These are phyloP conservation scores for Ips nitidus DNA, from an alignment of 1,140 invertebrate species.

Conservation along the genomic window DNA sequence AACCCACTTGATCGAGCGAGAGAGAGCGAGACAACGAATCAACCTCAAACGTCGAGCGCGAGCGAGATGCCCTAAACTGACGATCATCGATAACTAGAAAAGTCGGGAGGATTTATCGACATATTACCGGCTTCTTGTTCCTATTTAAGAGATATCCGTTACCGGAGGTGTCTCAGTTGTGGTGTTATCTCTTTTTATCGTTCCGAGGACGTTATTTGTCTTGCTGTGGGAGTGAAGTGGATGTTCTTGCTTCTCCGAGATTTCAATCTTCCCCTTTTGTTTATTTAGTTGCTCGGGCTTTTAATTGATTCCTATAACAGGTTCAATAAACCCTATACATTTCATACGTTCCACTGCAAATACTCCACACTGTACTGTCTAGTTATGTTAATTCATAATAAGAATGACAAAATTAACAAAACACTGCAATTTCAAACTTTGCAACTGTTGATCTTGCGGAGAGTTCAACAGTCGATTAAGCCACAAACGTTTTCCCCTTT, in stretches of 20 bases:
- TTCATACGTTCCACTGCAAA: too few species aligned
- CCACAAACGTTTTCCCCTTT: too few species aligned
- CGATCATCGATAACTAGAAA: conserved; percentile 43
- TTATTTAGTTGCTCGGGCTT: not conserved
- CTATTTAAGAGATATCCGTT: conserved; percentile 40
- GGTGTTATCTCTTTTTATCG: conserved; percentile 26
- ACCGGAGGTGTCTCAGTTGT: conserved; percentile 39
- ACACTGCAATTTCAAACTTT: too few species aligned
- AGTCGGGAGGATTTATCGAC: conserved; percentile 45
- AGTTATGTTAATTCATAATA: too few species aligned
- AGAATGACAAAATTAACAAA: too few species aligned
- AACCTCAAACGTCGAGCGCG: conserved; percentile 13
- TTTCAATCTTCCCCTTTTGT: conserved; percentile 12
- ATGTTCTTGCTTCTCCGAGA: conserved; percentile 10
- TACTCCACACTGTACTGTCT: too few species aligned
- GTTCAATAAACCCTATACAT: too few species aligned
- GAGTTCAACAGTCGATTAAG: too few species aligned
- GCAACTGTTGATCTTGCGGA: too few species aligned
- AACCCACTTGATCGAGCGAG: conserved; percentile 48
- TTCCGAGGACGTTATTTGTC: conserved; percentile 23
- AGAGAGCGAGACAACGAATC: conserved; percentile 19
- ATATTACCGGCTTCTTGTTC: conserved; percentile 43
- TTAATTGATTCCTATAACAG: not conserved
- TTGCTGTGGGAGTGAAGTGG: conserved; percentile 19
- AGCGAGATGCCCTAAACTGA: not conserved